Evolutionary conservation across 2,113 vertebrate species (phyloP).

Genomic region (Apistogramma diplotaenia): DNA sequence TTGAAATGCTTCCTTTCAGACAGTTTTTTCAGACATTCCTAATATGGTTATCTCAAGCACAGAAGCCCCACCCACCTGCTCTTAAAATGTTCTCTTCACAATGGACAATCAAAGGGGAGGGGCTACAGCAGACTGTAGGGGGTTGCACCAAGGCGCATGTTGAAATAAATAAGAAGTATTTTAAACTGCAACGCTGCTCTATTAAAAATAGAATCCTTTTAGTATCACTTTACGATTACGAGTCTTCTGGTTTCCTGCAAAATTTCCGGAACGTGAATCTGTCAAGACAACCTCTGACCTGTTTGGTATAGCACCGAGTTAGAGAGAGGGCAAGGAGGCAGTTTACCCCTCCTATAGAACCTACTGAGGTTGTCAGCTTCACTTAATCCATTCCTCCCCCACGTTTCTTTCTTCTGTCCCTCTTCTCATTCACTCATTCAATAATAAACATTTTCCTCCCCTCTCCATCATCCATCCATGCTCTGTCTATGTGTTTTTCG

Average conservation of each 20-base stretch:
- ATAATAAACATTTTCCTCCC: background rate
- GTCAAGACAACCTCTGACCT: background rate
- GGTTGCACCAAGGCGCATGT: background rate
- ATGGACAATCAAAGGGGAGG: background rate
- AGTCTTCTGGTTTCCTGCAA: background rate
- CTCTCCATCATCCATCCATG: background rate
- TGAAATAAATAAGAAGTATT: background rate
- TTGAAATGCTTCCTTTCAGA: background rate
- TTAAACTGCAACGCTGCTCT: background rate
- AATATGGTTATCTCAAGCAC: background rate
- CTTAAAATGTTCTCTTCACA: background rate
- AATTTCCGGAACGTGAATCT: background rate
- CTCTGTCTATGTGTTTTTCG: background rate
- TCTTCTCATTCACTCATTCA: background rate
- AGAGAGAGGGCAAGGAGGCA: background rate
- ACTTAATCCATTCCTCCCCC: background rate
- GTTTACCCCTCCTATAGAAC: background rate
- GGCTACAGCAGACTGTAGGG: background rate
- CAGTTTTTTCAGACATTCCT: background rate
- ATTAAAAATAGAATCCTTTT: background rate
- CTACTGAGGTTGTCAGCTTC: background rate
- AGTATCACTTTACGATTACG: rapidly evolving
- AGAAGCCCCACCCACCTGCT: background rate
- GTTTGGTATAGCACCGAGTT: background rate
- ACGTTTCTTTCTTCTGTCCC: background rate